Base-by-base conservation (phyloP, 2,113 vertebrate species). In the Brienomyrus brachyistius region DNA sequence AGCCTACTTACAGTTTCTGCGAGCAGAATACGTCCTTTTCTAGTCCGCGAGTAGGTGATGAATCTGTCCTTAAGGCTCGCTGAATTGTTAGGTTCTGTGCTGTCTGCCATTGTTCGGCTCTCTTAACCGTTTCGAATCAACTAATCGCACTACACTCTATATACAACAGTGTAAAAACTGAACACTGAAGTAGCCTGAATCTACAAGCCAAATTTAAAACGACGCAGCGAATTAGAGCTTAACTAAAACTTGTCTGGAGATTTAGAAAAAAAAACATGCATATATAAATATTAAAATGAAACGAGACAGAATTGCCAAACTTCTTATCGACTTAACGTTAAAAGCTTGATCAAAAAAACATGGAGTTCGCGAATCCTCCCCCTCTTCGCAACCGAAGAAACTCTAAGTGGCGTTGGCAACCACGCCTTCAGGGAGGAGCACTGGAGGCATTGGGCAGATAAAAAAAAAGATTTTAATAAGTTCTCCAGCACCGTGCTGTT, bases 1-100 rank as follows among this genome's bases (percentile, higher is more conserved):
- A 21, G 54, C 54, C 19, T 21, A 96, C 96, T 96, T 91, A 96
- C 96, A 47, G 95, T 96, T 91, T 96, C 95, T 83, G 92, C 92
- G 0, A 92, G n/a, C 47, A 96, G 92, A 82, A 96, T 94, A 0
- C 86, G 23, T 0, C 96, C 95, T 90, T 96, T 96, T 3, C 43
- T 93, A 52, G 96, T 95, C 86, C 87, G 93, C 89, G 93, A 88
- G 89, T 96, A 96, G 52, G 17, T 91, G 77, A 92, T 93, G 77
- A 96, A 86, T 88, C 90, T 95, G n/a, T 94, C 94, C 92, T 94
- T 0, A 88, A 43, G 89, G 91, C 0, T 91, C 0, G 70, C 91
- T 0, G 77, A 90, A 3, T 93, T 0, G 35, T 31, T 77, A 0
- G 89, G 43, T 0, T 88, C 89, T 1, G 23, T 74, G 0, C 92